Evolutionary conservation across 2,797 vertebrate genomes (phyloP).

Genomic region (Garrulus glandarius): DNA sequence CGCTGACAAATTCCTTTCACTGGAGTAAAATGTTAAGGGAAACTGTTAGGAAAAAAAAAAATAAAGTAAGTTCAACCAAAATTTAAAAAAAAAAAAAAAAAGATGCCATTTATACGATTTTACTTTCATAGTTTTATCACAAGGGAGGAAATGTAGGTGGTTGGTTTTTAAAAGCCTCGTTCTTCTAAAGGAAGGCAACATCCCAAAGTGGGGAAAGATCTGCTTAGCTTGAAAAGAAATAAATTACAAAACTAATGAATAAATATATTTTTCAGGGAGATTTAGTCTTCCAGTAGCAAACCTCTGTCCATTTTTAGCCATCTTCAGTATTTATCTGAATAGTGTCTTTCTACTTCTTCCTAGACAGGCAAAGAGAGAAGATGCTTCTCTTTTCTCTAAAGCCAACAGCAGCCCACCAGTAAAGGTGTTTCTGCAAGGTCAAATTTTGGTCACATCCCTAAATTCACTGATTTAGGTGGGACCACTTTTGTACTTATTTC

Average conservation of each 20-base stretch:
- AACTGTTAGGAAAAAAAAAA: not conserved
- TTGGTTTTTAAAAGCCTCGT: not conserved
- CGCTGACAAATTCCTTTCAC: constrained; percentile 19
- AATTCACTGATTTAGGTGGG: not conserved
- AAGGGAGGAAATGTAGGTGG: not conserved
- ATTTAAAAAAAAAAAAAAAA: not conserved
- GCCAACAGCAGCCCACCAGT: not conserved
- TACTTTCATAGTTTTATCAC: not conserved
- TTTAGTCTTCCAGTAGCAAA: not conserved
- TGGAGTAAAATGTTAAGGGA: constrained; percentile 11
- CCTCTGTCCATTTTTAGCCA: not conserved
- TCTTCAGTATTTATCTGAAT: not conserved
- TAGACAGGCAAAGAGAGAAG: not conserved
- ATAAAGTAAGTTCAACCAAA: not conserved
- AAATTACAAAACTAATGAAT: not conserved
- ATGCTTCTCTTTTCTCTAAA: not conserved
- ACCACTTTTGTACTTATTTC: not conserved
- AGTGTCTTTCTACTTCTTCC: not conserved
- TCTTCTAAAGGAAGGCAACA: not conserved
- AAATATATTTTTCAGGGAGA: not conserved
- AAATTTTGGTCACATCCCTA: not conserved
- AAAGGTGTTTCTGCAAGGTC: not conserved
- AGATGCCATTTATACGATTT: not conserved
- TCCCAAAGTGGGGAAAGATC: not conserved
- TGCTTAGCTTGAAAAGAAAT: not conserved